Base-by-base conservation (phyloP, 2,113 vertebrate species). In the Sorex fumeus region DNA sequence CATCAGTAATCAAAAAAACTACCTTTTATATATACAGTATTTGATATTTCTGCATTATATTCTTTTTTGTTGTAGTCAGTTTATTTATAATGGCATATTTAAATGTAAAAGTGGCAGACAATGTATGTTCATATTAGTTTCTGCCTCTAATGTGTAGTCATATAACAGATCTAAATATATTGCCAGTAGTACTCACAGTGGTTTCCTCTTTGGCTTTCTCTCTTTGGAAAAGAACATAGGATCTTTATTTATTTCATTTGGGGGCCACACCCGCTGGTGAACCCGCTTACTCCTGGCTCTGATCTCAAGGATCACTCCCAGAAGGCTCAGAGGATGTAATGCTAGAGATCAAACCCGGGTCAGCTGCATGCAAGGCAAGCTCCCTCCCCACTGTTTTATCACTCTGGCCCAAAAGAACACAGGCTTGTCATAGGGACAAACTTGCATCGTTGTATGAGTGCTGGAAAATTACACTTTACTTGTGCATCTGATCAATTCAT, bases 21-120 rank as follows among this genome's bases (percentile, higher is more conserved):
- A 3, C 25, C 27, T 76, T 80, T 81, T 84, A 28, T 84, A 74
- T 45, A 30, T 36, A 27, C 86, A 25, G 89, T 30, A 69, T 72
- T 91, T 91, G 79, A 94, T 76, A 93, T 95, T 90, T 77, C 78
- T 91, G 34, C 18, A n/a, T 74, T 82, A 45, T 82, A 89, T 86
- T 93, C 84, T 81, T 6, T 81, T 53, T 60, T 43, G 40, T 60
- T 36, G 45, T 8, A 57, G 45, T 86, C 80, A 80, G 30, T 88
- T 85, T 93, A 67, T 93, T 94, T 77, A 7, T 84, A 40, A 79
- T 77, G 84, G n/a, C 64, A 74, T 86, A 78, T 88, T 96, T 94
- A 95, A 95, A 88, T 79, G 23, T 87, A 50, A 95, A 88, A 30
- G 81, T 84, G 32, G 71, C 72, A 85, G 75, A 76, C 84, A 85